These are phyloP conservation scores for Bradypodion pumilum DNA, from an alignment of 2,797 vertebrate species.

Conservation along the genomic window DNA sequence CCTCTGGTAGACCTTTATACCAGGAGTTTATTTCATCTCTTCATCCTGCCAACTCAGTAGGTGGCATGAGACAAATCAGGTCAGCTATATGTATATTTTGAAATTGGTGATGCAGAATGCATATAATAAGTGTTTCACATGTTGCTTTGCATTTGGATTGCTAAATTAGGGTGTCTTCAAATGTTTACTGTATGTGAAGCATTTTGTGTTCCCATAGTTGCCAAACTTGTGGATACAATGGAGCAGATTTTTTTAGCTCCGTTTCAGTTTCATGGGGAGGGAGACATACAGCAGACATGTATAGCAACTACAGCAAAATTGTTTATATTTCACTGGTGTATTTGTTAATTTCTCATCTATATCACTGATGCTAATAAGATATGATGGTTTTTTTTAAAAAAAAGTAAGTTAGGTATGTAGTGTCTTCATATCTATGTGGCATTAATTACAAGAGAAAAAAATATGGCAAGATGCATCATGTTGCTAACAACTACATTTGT, in stretches of 20 bases:
- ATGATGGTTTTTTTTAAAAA: not conserved
- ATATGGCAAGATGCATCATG: constrained; percentile 7
- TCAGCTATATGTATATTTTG: not conserved
- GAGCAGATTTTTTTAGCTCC: not conserved
- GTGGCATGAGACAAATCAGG: not conserved
- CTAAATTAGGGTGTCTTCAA: not conserved
- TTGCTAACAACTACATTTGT: constrained; percentile 19
- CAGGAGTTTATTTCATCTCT: not conserved
- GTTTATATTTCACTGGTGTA: not conserved
- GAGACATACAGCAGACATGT: not conserved
- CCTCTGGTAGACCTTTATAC: not conserved
- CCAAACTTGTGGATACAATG: not conserved
- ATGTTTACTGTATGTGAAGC: not conserved
- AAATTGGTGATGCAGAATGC: not conserved
- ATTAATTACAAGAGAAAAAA: constrained; percentile 2
- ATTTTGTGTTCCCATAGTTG: not conserved
- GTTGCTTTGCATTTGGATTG: not conserved
- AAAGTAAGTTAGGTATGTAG: not conserved
- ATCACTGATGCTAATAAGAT: not conserved
- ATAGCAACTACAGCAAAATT: not conserved
- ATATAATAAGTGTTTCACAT: not conserved
- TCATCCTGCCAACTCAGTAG: not conserved
- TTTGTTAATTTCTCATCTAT: not conserved
- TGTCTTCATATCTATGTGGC: not conserved
- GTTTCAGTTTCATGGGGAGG: not conserved